phyloP scores from a whole-genome alignment of 1,140 invertebrate species.

The Anoplolepis gracilipes region DNA sequence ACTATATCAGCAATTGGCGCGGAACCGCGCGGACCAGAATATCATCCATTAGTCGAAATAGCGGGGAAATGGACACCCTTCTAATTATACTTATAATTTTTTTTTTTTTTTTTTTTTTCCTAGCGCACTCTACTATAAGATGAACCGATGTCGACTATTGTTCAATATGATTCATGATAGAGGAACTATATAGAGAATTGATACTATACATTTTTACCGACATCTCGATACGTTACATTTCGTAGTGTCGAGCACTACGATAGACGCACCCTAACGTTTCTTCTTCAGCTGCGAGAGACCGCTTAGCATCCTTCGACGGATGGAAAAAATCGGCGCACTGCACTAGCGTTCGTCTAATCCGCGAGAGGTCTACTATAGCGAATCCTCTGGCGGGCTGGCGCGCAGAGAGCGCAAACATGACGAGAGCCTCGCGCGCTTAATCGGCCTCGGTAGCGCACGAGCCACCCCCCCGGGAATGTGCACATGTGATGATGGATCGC shows the following conservation, averaged over 20 bases:
- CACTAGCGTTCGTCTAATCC: conserved; percentile 3
- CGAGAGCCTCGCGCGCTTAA: conserved; percentile 8
- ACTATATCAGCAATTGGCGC: background rate
- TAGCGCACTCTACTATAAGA: conserved; percentile 7
- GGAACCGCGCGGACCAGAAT: background rate
- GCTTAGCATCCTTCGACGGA: background rate
- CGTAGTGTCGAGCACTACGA: background rate
- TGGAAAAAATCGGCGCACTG: background rate
- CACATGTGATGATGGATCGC: too few relatives aligned
- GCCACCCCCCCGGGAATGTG: background rate
- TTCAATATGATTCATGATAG: conserved; percentile 12
- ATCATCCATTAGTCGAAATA: background rate
- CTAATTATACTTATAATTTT: background rate
- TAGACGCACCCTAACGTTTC: background rate
- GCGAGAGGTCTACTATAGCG: background rate
- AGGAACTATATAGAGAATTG: conserved; percentile 35
- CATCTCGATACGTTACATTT: background rate
- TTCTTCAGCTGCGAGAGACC: background rate
- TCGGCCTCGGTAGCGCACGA: background rate
- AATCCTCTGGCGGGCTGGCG: background rate
- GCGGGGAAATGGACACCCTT: background rate
- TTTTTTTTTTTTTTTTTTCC: background rate
- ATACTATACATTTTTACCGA: conserved; percentile 23
- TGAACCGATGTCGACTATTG: conserved; percentile 1
- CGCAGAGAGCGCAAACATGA: background rate